Conservation (phyloP, 2,113 vertebrate genomes). For the Brachyhypopomus occidentalis region DNA sequence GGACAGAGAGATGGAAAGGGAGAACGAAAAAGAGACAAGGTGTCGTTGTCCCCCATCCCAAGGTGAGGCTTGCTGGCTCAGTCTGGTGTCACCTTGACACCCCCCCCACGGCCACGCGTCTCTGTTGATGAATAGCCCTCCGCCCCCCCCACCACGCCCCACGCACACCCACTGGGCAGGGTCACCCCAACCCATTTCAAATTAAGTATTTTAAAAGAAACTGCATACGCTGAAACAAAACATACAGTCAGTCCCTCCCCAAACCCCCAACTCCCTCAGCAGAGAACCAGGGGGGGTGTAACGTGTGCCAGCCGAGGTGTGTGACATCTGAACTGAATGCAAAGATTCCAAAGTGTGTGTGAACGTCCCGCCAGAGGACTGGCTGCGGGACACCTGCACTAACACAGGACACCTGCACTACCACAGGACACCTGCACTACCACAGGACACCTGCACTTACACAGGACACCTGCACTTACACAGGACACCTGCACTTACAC, state of each 20-base stretch:
- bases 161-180: constrained; percentile 43
- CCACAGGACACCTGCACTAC: no score
- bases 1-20: constrained; percentile 38
- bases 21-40: constrained; percentile 10
- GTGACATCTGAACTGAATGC: constrained; percentile 79
- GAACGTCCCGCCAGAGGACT: no score
- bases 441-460: no score
- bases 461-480: no score
- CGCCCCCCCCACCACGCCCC: constrained; percentile 16
- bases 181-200: constrained; percentile 52
- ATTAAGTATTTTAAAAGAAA: constrained; percentile 56
- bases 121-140: constrained; percentile 59
- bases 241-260: constrained; percentile 23
- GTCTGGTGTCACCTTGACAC: constrained; percentile 74
- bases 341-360: no score
- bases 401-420: no score
- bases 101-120: constrained; percentile 42
- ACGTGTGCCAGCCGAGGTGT: constrained; percentile 64
- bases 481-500: no score
- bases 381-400: no score
- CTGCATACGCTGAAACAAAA: constrained; percentile 57
- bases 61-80: constrained; percentile 66
- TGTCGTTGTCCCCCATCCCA: constrained; percentile 59
- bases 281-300: constrained; percentile 68
- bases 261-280: constrained; percentile 22